phyloP scores from a whole-genome alignment of 2,797 vertebrate species.

The Phoxinus dragarum region DNA sequence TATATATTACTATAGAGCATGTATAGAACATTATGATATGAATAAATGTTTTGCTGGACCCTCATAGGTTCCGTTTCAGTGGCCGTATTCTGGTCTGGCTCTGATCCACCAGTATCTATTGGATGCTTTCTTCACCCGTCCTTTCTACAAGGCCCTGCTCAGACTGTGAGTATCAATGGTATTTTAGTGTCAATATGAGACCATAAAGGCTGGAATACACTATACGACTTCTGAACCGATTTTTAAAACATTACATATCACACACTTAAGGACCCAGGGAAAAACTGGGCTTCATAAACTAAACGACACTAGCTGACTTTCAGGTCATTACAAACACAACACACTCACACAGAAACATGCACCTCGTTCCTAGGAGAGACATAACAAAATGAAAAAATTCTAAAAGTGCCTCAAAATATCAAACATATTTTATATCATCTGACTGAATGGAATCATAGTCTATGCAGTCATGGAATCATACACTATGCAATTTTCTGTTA shows the following conservation, averaged over 20 bases:
- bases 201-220: background rate
- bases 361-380: background rate
- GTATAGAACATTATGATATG: background rate
- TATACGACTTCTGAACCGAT: background rate
- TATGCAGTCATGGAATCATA: no score
- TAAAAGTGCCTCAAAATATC: background rate
- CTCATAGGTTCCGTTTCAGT: conserved; percentile 93
- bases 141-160: conserved; percentile 95
- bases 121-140: conserved; percentile 87
- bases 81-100: conserved; percentile 94
- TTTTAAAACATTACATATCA: background rate
- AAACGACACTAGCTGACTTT: background rate
- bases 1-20: background rate
- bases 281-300: background rate
- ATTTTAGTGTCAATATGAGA: background rate
- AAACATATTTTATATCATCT: background rate
- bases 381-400: background rate
- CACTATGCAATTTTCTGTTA: no score
- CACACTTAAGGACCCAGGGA: background rate
- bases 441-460: background rate
- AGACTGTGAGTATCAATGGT: conserved; percentile 84
- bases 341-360: background rate
- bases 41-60: background rate
- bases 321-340: background rate
- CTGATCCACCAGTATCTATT: conserved; percentile 97